These are phyloP conservation scores for Incurvaria masculella DNA, from an alignment of 2,888 invertebrate genomes.

Conservation along the genomic window DNA sequence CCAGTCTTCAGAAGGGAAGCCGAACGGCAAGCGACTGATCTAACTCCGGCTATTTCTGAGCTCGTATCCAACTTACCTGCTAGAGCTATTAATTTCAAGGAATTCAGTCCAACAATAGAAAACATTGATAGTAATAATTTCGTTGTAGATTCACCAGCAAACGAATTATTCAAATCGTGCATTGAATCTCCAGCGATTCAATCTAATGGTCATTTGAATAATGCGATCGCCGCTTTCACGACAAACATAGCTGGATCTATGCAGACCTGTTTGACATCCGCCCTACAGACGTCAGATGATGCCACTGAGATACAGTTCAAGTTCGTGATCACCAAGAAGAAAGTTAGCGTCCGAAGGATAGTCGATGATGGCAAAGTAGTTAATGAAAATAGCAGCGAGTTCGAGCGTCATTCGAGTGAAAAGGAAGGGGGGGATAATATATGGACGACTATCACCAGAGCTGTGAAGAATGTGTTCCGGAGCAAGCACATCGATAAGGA, in stretches of 20 bases:
- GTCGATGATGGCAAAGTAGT: constrained; percentile 22
- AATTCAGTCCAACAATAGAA: constrained; percentile 37
- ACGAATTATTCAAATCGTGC: constrained; percentile 41
- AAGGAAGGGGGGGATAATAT: constrained; percentile 35
- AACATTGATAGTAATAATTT: constrained; percentile 4
- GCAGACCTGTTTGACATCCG: constrained; percentile 37
- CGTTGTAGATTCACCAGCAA: constrained; percentile 31
- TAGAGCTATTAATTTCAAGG: constrained; percentile 48
- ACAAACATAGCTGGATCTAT: constrained; percentile 38
- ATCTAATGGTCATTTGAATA: constrained; percentile 19
- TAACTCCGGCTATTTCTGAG: constrained; percentile 37
- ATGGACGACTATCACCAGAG: constrained; percentile 43
- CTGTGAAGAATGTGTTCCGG: constrained; percentile 47
- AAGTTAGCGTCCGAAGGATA: constrained; percentile 34
- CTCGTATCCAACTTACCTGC: constrained; percentile 30
- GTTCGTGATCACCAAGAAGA: constrained; percentile 45
- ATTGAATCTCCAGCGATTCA: constrained; percentile 26
- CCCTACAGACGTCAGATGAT: constrained; percentile 34
- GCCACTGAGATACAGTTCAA: constrained; percentile 50
- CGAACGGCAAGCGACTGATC: constrained; percentile 24
- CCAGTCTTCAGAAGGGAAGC: constrained; percentile 27
- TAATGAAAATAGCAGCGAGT: constrained; percentile 24
- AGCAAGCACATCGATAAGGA: constrained; percentile 24
- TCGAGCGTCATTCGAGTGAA: constrained; percentile 20
- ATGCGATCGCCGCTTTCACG: constrained; percentile 36